Percentiles rank a stretch among this genome's conserved stretches.
Conservation (phyloP, 2,888 invertebrate species). For the Cosmopolites sordidus region DNA sequence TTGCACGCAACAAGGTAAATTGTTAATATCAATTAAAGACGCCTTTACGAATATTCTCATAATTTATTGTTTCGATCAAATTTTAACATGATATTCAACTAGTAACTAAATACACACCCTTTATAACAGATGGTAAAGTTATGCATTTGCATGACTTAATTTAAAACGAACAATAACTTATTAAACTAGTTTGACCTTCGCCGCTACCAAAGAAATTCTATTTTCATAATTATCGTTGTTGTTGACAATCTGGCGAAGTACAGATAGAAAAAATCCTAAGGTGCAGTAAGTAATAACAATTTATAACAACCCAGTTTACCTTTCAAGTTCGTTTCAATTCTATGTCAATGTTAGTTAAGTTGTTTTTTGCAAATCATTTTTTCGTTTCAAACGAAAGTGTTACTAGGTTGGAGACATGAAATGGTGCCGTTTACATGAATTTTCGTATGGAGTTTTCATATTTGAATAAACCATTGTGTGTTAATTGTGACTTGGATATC, state of each 20-base stretch:
- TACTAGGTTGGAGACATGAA: constrained; percentile 12
- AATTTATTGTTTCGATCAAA: too few relatives aligned
- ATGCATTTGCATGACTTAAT: too few relatives aligned
- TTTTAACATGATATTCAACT: too few relatives aligned
- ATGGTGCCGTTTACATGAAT: neutral
- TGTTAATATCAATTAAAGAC: too few relatives aligned
- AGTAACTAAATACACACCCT: too few relatives aligned
- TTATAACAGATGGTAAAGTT: too few relatives aligned
- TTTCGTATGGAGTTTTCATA: neutral
- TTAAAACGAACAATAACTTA: too few relatives aligned
- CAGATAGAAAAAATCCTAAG: constrained; percentile 4
- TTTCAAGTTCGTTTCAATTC: constrained; percentile 19
- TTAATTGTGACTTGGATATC: too few relatives aligned
- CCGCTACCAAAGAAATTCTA: neutral
- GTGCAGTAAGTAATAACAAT: constrained; percentile 9
- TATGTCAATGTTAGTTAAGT: constrained; percentile 18
- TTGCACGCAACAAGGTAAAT: too few relatives aligned
- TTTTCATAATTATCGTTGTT: constrained; percentile 4
- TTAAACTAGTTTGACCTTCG: neutral
- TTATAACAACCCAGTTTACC: constrained; percentile 19
- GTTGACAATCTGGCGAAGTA: constrained; percentile 14
- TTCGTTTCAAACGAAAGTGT: constrained; percentile 4
- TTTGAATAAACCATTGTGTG: neutral
- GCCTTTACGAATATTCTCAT: too few relatives aligned
- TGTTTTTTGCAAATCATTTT: constrained; percentile 12